Percentiles rank a stretch among this genome's conserved stretches.
Conservation (phyloP, 2,113 vertebrate genomes). For the Marcusenius ussheri region DNA sequence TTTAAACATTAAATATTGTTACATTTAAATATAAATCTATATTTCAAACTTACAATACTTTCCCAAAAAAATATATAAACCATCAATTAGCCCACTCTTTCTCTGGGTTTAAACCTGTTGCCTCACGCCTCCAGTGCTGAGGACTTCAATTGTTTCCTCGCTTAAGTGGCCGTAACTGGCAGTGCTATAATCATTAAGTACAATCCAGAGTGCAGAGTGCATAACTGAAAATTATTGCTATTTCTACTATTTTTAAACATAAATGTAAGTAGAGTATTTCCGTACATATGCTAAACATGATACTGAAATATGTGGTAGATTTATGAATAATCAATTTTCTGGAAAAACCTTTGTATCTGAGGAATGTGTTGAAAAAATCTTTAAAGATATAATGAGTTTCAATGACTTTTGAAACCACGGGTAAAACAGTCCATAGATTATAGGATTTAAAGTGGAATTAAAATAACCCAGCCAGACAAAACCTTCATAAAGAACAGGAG, state of each 20-base stretch:
- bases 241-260: background rate
- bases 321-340: background rate
- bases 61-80: no score
- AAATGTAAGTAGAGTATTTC: background rate
- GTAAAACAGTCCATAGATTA: no score
- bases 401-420: no score
- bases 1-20: background rate
- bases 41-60: no score
- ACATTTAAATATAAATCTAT: no score
- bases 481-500: slow-evolving; percentile 31
- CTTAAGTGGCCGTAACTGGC: background rate
- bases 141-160: background rate
- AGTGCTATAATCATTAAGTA: background rate
- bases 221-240: background rate
- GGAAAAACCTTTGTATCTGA: slow-evolving; percentile 31
- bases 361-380: no score
- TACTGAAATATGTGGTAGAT: background rate
- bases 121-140: background rate
- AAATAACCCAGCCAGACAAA: slow-evolving; percentile 43
- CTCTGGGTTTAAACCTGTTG: background rate
- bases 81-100: background rate
- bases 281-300: background rate
- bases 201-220: background rate
- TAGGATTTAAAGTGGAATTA: slow-evolving; percentile 33
- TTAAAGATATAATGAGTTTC: no score